Evolutionary conservation across 2,113 vertebrate species (phyloP), one percentile per base, ranked within the genome.

Genomic region (Lasiurus cinereus): DNA sequence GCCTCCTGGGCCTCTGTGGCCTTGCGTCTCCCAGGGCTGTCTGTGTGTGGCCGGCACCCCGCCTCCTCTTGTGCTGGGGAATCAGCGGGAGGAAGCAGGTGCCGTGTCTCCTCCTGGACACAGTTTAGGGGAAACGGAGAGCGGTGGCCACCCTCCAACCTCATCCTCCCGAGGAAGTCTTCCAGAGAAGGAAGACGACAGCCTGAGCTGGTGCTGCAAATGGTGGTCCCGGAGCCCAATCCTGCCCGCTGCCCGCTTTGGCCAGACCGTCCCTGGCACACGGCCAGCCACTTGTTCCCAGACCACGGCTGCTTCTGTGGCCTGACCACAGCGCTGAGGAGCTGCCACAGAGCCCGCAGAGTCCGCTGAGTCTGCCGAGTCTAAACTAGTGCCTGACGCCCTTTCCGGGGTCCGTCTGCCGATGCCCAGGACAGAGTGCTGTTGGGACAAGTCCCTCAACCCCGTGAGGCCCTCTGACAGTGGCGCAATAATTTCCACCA

Each of bases 171-270:
- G 5, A 21, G 50, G 77, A 79, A 70, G 33, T 84, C 64, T 93
- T 82, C 74, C 72, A 88, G 85, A 94, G 15, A 69, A 91, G 56
- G 76, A 27, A 29, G 15, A 36, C 21, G 14, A 82, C 31, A 54
- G 27, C 64, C 29, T 48, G 50, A 72, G 36, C 39, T 19, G 22
- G 27, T 22, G 46, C 0, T 46, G 39, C 85, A 77, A 36, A 73
- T 39, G 12, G 2, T 3, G 31, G 50, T 46, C 31, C 0, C 6
- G 31, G 62, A 43, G 18, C 83, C 11, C 13, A 33, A 31, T 54
- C 79, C 79, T 62, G 76, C 54, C 36, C 19, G 18, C 70, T 7
- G 16, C 27, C 36, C 83, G 16, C 27, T 39, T 72, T 50, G 56
- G 69, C 86, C 48, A 52, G 46, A 73, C 73, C 64, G 69, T 84